These are phyloP conservation scores for Drosophila sucinea DNA, from an alignment of 1,140 invertebrate genomes.

Conservation along the genomic window DNA sequence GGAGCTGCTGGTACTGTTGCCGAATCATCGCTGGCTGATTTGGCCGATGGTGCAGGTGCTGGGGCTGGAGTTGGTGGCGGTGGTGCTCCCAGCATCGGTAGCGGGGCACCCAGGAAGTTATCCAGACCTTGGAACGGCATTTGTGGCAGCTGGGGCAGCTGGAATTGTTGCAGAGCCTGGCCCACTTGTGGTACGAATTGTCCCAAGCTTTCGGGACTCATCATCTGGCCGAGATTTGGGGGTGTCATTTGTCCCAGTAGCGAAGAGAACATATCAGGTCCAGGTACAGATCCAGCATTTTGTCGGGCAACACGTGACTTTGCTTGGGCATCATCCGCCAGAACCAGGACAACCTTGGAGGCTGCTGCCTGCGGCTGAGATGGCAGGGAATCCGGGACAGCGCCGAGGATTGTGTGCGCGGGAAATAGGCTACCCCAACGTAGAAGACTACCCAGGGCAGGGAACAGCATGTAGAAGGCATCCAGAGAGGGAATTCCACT, in stretches of 20 bases:
- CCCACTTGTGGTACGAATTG: conserved; percentile 35
- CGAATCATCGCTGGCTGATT: conserved; percentile 2
- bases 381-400: conserved; percentile 33
- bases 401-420: conserved; percentile 49
- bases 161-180: conserved; percentile 17
- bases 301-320: conserved; percentile 65
- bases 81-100: conserved; percentile 2
- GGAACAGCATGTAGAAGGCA: conserved; percentile 61
- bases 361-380: conserved; percentile 29
- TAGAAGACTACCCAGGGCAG: conserved; percentile 57
- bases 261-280: conserved; percentile 11
- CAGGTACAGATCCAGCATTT: conserved; percentile 25
- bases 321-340: conserved; percentile 62
- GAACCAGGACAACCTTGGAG: conserved; percentile 74
- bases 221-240: conserved; percentile 17
- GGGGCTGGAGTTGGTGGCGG: conserved; percentile 11
- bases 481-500: conserved; percentile 55
- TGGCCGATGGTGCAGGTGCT: conserved; percentile 13
- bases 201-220: conserved; percentile 24
- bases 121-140: conserved; percentile 22
- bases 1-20: conserved; percentile 18
- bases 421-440: conserved; percentile 69
- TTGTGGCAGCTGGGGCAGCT: conserved; percentile 11
- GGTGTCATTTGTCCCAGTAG: conserved; percentile 31
- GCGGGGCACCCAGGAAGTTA: conserved; percentile 32